Evolutionary conservation across 2,113 vertebrate species (phyloP).

Genomic region (Sinosuthora webbiana): DNA sequence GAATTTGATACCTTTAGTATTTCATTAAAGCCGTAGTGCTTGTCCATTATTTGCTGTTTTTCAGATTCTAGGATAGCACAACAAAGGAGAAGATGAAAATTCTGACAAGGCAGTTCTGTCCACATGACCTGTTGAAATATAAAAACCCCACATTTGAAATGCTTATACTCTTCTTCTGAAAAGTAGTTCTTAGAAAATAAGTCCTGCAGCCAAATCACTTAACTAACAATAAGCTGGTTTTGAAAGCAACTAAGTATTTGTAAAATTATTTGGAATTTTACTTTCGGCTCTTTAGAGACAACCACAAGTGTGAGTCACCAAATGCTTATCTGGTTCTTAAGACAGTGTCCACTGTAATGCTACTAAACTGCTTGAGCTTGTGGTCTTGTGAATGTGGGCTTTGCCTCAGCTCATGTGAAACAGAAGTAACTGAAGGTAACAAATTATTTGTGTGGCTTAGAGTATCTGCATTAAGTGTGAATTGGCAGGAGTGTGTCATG

Average conservation of each 20-base stretch:
- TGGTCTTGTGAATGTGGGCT: not conserved
- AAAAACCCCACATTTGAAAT: not conserved
- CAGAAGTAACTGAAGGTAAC: not conserved
- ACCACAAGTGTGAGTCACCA: not conserved
- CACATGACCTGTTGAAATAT: conserved; percentile 87
- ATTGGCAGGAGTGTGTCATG: not conserved
- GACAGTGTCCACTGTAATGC: not conserved
- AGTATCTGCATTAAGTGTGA: not conserved
- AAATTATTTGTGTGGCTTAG: not conserved
- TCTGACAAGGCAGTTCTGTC: conserved; percentile 92
- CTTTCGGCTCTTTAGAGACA: not conserved
- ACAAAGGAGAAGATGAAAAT: conserved; percentile 95
- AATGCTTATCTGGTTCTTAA: not conserved
- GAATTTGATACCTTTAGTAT: conserved; percentile 87
- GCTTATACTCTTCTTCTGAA: not conserved
- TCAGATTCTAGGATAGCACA: conserved; percentile 95
- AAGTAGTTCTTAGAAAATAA: not conserved
- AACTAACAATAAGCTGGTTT: not conserved
- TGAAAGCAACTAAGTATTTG: not conserved
- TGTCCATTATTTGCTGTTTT: conserved; percentile 96
- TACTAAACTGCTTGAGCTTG: not conserved
- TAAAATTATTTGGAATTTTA: not conserved
- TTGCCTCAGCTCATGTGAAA: not conserved
- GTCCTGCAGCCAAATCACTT: not conserved
- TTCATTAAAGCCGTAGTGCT: conserved; percentile 94